Conservation (phyloP, 2,113 vertebrate genomes). For the Gobio gobio region DNA sequence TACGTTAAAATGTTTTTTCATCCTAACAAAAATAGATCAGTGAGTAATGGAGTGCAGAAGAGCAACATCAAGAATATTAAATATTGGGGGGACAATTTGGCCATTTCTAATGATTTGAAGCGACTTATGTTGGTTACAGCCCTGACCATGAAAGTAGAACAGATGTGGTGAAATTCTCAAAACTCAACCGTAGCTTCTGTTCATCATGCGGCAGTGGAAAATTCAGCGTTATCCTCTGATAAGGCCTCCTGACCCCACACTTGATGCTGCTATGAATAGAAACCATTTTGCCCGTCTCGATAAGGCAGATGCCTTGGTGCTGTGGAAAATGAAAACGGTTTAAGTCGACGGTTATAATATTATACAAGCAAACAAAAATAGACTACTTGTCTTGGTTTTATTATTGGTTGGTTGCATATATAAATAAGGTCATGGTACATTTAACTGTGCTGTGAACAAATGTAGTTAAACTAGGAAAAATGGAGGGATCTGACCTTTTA, state of each 20-base stretch:
- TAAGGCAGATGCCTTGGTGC: constrained; percentile 65
- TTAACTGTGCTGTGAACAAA: not conserved
- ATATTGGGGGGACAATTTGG: too few relatives aligned
- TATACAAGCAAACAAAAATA: not conserved
- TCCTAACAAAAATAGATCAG: too few relatives aligned
- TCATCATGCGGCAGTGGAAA: constrained; percentile 64
- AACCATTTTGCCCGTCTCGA: constrained; percentile 56
- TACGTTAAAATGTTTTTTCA: too few relatives aligned
- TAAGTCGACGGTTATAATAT: constrained; percentile 11
- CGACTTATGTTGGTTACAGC: too few relatives aligned
- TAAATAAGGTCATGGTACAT: not conserved
- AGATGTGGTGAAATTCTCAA: not conserved
- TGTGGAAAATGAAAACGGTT: constrained; percentile 42
- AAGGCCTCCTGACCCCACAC: constrained; percentile 66
- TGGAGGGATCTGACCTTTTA: not conserved
- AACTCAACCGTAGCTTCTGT: not conserved
- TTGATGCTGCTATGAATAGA: constrained; percentile 74
- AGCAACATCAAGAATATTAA: too few relatives aligned
- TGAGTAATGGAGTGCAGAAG: too few relatives aligned
- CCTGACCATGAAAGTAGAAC: not conserved
- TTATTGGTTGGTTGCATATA: not conserved
- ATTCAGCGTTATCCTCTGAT: constrained; percentile 62
- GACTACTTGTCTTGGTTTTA: too few relatives aligned
- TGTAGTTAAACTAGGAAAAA: not conserved
- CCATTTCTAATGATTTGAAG: too few relatives aligned